These are phyloP conservation scores for Cotesia glomerata DNA, from an alignment of 1,140 invertebrate species.

Conservation along the genomic window DNA sequence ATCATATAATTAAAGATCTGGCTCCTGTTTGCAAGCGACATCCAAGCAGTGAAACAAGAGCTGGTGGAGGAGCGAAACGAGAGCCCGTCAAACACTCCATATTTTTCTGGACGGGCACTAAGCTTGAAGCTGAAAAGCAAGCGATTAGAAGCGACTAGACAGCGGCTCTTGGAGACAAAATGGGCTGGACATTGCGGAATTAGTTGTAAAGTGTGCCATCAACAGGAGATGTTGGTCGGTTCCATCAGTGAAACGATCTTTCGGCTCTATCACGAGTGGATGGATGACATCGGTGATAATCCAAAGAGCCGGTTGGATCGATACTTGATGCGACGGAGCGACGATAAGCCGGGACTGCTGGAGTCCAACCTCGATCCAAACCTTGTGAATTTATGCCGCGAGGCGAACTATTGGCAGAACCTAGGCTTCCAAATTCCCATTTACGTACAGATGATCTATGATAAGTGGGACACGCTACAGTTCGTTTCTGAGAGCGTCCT, in stretches of 20 bases:
- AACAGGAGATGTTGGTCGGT: constrained; percentile 70
- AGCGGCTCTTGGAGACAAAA: constrained; percentile 70
- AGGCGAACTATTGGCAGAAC: constrained; percentile 74
- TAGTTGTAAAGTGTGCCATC: constrained; percentile 72
- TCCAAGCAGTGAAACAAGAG: constrained; percentile 75
- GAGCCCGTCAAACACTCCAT: constrained; percentile 71
- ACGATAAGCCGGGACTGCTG: constrained; percentile 68
- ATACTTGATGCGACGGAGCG: constrained; percentile 73
- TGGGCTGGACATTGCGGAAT: constrained; percentile 75
- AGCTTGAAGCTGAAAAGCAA: constrained; percentile 70
- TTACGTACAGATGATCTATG: constrained; percentile 68
- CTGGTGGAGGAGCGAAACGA: constrained; percentile 69
- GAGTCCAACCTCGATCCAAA: constrained; percentile 79
- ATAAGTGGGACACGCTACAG: constrained; percentile 69
- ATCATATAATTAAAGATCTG: constrained; percentile 66
- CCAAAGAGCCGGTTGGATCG: constrained; percentile 71
- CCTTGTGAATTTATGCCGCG: constrained; percentile 69
- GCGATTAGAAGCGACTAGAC: constrained; percentile 67
- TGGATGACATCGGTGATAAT: constrained; percentile 66
- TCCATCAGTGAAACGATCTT: constrained; percentile 72
- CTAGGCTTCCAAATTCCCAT: constrained; percentile 72
- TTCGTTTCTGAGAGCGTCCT: constrained; percentile 77
- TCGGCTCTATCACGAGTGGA: constrained; percentile 72
- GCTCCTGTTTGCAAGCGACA: constrained; percentile 78
- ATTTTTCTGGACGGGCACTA: constrained; percentile 73